Percentiles rank a stretch among this genome's conserved stretches.
phyloP scores from a whole-genome alignment of 2,113 vertebrate species.

The Syngnathus floridae region DNA sequence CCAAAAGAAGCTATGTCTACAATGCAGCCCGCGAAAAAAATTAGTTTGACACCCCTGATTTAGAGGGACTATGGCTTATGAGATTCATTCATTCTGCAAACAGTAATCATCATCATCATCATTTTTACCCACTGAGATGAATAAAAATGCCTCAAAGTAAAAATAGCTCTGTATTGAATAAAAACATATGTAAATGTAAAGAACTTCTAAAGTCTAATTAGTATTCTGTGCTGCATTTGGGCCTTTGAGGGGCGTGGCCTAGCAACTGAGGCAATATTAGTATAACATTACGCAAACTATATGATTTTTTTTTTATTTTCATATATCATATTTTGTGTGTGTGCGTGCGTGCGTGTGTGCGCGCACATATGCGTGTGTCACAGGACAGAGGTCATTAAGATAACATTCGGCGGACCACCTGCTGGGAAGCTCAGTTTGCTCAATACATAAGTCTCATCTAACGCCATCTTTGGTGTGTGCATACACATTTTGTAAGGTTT shows the following conservation, averaged over 20 bases:
- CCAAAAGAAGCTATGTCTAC: too few species aligned
- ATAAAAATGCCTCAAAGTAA: too few species aligned
- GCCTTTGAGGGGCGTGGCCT: too few species aligned
- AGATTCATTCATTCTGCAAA: neutral
- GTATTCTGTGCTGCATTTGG: neutral
- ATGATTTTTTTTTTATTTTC: too few species aligned
- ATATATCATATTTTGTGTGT: constrained; percentile 8
- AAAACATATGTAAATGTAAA: too few species aligned
- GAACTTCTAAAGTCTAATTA: too few species aligned
- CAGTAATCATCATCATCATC: neutral
- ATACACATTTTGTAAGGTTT: constrained; percentile 17
- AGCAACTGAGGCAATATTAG: too few species aligned
- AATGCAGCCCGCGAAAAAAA: too few species aligned
- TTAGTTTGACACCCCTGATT: too few species aligned
- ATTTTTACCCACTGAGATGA: too few species aligned
- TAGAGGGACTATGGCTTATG: neutral
- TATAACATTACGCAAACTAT: too few species aligned
- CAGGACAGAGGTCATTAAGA: constrained; percentile 60
- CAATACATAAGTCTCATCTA: constrained; percentile 49
- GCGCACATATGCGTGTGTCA: constrained; percentile 25
- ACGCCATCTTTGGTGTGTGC: constrained; percentile 27
- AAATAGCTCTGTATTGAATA: too few species aligned
- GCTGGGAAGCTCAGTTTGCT: constrained; percentile 57
- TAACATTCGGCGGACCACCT: constrained; percentile 68
- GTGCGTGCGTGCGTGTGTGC: neutral